phyloP scores from a whole-genome alignment of 1,140 invertebrate genomes.

The Eurosta solidaginis region DNA sequence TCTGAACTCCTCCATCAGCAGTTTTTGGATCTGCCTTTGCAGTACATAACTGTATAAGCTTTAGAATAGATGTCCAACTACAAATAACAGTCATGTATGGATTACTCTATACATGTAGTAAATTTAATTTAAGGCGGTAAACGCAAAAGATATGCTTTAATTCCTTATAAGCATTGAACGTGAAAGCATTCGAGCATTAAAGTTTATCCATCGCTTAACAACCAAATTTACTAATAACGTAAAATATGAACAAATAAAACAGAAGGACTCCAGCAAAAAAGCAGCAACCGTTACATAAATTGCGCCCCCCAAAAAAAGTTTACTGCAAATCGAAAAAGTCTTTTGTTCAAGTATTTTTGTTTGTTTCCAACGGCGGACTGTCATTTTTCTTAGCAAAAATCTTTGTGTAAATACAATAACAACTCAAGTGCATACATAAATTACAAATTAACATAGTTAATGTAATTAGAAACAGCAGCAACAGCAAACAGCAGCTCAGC shows the following conservation, averaged over 20 bases:
- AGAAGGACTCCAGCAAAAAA: neutral
- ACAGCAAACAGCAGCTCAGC: neutral
- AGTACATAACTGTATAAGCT: too few species aligned
- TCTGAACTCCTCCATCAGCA: too few species aligned
- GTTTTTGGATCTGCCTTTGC: too few species aligned
- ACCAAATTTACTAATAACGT: neutral
- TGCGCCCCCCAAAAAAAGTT: too few species aligned
- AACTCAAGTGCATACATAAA: constrained; percentile 23
- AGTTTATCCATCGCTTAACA: neutral
- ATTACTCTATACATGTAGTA: too few species aligned
- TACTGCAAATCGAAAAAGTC: too few species aligned
- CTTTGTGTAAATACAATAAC: neutral
- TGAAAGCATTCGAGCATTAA: neutral
- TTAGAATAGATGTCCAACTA: too few species aligned
- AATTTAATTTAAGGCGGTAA: neutral
- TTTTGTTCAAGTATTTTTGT: too few species aligned
- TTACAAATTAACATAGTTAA: constrained; percentile 32
- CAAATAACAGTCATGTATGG: too few species aligned
- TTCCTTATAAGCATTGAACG: constrained; percentile 14
- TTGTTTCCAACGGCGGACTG: too few species aligned
- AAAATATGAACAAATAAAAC: neutral
- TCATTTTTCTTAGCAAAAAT: too few species aligned
- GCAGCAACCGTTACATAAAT: neutral
- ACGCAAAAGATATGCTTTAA: neutral
- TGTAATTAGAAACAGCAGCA: constrained; percentile 23